Base-by-base conservation (phyloP, 2,888 invertebrate species). In the Tenthredo mesomela region DNA sequence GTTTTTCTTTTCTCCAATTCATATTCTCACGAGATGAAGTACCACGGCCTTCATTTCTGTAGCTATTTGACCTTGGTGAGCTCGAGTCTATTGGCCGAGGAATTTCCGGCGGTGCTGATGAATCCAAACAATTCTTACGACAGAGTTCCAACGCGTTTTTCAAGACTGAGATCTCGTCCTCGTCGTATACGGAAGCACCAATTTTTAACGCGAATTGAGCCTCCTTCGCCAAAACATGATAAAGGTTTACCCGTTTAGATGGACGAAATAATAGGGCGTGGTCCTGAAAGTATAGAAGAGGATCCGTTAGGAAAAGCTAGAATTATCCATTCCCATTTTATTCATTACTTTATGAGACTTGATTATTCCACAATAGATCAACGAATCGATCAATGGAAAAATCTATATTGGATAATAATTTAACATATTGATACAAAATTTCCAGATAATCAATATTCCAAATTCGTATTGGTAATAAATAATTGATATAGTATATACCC, bases 1-100 rank as follows among this genome's bases (percentile, higher is more conserved):
- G 3, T 73, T n/a, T 73, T 43, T 73, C 71, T 25, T 40, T 15
- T 73, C 71, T n/a, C 40, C 71, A 40, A 73, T 43, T 73, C n/a
- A 9, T 43, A 0, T 12, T 3, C 7, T 7, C 12, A 5, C 25
- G 5, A 43, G 71, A 43, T 43, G 37, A 73, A 43, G 71, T 43
- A n/a, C 71, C 43, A n/a, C 43, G 43, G 40, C 18, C 71, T 43
- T 43, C 18, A 25, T 43, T 73, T 73, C 25, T 40, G 71, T 43
- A 21, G 25, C 40, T 40, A 0, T 21, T 21, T 40, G 40, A 9
- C 40, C n/a, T 37, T 71, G 21, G 43, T 21, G 71, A n/a, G 15
- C 71, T 18, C 25, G 40, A n/a, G n/a, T 6, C 2, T 0, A 3
- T 2, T 43, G 71, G 10, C n/a, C n/a, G 40, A 43, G 21, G 43